Evolutionary conservation across 2,797 vertebrate species (phyloP).

Genomic region (Smutsia gigantea): DNA sequence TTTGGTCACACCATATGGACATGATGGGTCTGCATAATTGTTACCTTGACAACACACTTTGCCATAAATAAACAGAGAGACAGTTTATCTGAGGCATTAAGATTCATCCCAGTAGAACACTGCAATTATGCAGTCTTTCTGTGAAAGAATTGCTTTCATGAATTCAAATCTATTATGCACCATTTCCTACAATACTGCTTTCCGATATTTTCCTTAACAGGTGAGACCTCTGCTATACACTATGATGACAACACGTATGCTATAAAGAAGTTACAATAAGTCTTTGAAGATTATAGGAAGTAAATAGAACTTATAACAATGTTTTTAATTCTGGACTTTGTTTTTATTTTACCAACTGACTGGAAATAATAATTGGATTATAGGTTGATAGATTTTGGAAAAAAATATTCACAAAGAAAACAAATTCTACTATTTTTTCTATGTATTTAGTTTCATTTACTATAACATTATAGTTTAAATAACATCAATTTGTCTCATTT

Average conservation of each 20-base stretch:
- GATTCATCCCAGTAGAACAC: conserved; percentile 30
- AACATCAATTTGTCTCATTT: background rate
- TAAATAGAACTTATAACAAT: background rate
- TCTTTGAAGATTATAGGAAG: background rate
- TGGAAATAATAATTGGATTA: background rate
- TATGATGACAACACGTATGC: background rate
- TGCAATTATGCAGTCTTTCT: conserved; percentile 41
- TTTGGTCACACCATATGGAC: conserved; percentile 10
- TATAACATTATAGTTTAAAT: background rate
- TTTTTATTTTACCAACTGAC: conserved; percentile 9
- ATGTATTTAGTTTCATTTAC: conserved; percentile 38
- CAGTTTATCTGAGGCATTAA: conserved; percentile 52
- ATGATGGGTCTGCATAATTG: background rate
- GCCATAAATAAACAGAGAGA: conserved; percentile 36
- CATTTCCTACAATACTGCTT: background rate
- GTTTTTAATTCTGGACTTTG: background rate
- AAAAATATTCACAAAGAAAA: background rate
- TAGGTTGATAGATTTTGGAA: background rate
- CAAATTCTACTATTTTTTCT: background rate
- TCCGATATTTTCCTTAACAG: background rate
- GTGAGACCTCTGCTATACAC: background rate
- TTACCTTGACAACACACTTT: conserved; percentile 37
- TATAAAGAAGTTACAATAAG: background rate
- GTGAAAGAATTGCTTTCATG: conserved; percentile 36
- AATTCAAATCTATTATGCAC: background rate